phyloP scores from a whole-genome alignment of 2,797 vertebrate genomes.

The Neostethus bicornis region DNA sequence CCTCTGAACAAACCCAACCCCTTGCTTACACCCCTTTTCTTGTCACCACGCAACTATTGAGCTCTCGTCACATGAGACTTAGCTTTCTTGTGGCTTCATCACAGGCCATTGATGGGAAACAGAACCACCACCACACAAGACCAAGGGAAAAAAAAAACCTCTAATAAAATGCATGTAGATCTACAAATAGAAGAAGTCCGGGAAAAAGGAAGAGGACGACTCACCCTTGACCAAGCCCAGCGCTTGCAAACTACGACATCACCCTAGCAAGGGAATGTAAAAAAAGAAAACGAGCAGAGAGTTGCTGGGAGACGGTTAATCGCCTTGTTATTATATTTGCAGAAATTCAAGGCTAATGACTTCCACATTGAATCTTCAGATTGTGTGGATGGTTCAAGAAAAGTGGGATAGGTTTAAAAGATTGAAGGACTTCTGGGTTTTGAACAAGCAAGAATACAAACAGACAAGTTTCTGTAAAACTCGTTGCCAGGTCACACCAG shows the following conservation, averaged over 20 bases:
- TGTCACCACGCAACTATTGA: conserved; percentile 68
- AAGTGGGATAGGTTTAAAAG: not conserved
- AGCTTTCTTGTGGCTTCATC: conserved; percentile 82
- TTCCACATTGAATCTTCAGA: conserved; percentile 79
- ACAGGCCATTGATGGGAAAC: conserved; percentile 78
- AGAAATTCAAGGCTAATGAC: conserved; percentile 78
- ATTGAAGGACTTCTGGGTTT: conserved; percentile 8
- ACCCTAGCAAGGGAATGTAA: conserved; percentile 40
- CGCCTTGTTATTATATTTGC: conserved; percentile 80
- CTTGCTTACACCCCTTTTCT: conserved; percentile 27
- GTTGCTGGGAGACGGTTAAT: conserved; percentile 65
- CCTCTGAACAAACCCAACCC: conserved; percentile 16
- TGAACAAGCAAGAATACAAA: conserved; percentile 63
- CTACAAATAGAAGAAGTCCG: conserved; percentile 78
- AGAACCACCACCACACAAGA: conserved; percentile 78
- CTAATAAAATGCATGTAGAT: conserved; percentile 73
- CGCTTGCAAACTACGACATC: conserved; percentile 56
- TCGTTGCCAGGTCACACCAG: conserved; percentile 57
- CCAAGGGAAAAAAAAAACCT: conserved; percentile 43
- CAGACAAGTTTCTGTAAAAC: conserved; percentile 49
- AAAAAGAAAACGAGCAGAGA: conserved; percentile 46
- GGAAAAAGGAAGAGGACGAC: conserved; percentile 61
- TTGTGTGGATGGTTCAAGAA: conserved; percentile 56
- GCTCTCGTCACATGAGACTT: conserved; percentile 63
- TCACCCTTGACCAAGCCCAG: conserved; percentile 65